phyloP scores from a whole-genome alignment of 2,888 invertebrate species.

The Caenorhabditis uteleia region DNA sequence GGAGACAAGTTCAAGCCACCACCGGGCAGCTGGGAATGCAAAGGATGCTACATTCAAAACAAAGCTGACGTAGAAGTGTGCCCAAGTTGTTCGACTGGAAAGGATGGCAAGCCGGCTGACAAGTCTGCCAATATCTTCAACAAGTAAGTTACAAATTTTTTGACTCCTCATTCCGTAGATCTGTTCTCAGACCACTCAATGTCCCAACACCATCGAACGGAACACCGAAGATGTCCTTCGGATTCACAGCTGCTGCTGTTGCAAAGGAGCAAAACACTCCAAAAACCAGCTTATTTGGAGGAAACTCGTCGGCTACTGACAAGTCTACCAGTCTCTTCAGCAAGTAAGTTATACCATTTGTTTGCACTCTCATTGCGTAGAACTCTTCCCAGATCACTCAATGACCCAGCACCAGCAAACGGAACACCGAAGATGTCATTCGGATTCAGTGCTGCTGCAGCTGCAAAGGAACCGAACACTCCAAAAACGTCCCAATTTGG shows the following conservation, averaged over 20 bases:
- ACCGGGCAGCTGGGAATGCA: slow-evolving; percentile 55
- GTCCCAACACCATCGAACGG: slow-evolving; percentile 31
- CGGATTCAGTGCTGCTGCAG: slow-evolving; percentile 31
- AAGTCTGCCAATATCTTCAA: slow-evolving; percentile 19
- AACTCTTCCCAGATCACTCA: no score
- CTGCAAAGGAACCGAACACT: slow-evolving; percentile 37
- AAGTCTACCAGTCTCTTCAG: neutral
- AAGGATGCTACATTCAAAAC: slow-evolving; percentile 44
- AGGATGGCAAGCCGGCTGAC: slow-evolving; percentile 41
- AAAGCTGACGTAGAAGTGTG: slow-evolving; percentile 28
- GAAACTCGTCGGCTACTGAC: no score
- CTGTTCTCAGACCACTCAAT: no score
- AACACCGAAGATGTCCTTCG: slow-evolving; percentile 39
- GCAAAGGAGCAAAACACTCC: slow-evolving; percentile 23
- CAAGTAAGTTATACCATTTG: neutral
- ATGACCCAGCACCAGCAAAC: no score
- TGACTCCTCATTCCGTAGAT: neutral
- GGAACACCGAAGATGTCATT: slow-evolving; percentile 41
- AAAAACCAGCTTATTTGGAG: neutral
- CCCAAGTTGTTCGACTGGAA: slow-evolving; percentile 42
- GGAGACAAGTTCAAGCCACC: slow-evolving; percentile 55
- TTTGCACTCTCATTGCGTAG: no score
- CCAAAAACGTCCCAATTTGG: slow-evolving; percentile 23
- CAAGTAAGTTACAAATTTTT: slow-evolving; percentile 3
- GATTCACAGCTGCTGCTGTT: slow-evolving; percentile 27